Base-by-base conservation (phyloP, 2,888 invertebrate genomes). In the Drosophila meridiana region DNA sequence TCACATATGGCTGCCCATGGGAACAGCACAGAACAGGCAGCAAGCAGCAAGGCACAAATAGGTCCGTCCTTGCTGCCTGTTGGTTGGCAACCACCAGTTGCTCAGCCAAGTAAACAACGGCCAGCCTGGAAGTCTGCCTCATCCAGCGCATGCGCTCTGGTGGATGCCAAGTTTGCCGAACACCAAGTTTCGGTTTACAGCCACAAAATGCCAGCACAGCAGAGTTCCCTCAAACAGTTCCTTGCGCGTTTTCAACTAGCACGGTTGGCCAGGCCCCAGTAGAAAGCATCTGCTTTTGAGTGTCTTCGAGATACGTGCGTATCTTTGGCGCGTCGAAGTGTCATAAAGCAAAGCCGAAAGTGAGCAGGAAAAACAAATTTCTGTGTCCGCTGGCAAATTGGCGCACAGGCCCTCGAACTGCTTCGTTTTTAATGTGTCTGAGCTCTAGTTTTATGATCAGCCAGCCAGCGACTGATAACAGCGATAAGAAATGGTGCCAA, bases 171-270 rank as follows among this genome's bases (percentile, higher is more conserved):
- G 82, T 87, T 73, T 79, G 66, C 6, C 30, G 4, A 45, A 14
- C 62, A 69, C 73, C 79, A 73, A 76, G 80, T 71, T 80, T 83
- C 69, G 50, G 11, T 13, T 9, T 6, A 14, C 8, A 28, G 48
- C 42, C 42, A 28, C 50, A 72, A 87, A 85, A 87, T 89, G 85
- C 85, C 87, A 68, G 47, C 59, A 83, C 89, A 89, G 55, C 43
- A 70, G 42, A n/a, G n/a, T n/a, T 28, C 2, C 20, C 13, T 8
- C 56, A n/a, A 78, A 76, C 90, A 90, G 90, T 90, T 91, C 91
- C 90, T 90, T 83, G 88, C 87, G 89, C 90, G 88, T 82, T 82
- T 87, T 89, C 87, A 88, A 78, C 84, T 60, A 79, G 65, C 78
- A 81, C 76, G 87, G 89, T 85, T 76, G 72, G 47, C 58, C 59